These are phyloP conservation scores for Acestrorhynchus altus DNA, from an alignment of 2,797 vertebrate genomes.

Conservation along the genomic window DNA sequence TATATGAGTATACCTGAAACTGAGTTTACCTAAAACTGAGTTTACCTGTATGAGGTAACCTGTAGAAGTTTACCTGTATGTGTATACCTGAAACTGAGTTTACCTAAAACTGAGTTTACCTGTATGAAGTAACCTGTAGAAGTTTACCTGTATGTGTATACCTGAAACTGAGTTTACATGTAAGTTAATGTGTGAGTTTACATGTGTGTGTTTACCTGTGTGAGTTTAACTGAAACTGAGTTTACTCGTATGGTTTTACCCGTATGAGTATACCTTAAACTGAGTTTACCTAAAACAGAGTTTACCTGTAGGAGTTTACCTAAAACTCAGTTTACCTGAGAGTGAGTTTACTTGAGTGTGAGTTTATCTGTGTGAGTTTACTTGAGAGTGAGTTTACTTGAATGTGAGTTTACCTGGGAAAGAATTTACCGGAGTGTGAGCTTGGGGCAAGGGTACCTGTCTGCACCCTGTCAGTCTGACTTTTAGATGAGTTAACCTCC, in stretches of 20 bases:
- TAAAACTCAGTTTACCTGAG: not conserved
- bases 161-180: not conserved
- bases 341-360: not conserved
- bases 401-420: not conserved
- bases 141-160: too few species aligned
- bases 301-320: not conserved
- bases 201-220: not conserved
- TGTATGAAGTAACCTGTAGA: too few species aligned
- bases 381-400: not conserved
- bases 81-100: not conserved
- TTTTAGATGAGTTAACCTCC: constrained; percentile 14
- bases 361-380: not conserved
- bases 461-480: constrained; percentile 47
- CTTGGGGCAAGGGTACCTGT: constrained; percentile 19
- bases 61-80: too few species aligned
- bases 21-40: too few species aligned
- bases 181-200: not conserved
- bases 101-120: not conserved
- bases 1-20: not conserved
- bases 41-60: too few species aligned
- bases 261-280: too few species aligned
- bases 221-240: not conserved
- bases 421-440: not conserved
- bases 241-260: not conserved
- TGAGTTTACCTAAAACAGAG: not conserved